Conservation (phyloP, 2,888 invertebrate genomes). For the Hyalella azteca region DNA sequence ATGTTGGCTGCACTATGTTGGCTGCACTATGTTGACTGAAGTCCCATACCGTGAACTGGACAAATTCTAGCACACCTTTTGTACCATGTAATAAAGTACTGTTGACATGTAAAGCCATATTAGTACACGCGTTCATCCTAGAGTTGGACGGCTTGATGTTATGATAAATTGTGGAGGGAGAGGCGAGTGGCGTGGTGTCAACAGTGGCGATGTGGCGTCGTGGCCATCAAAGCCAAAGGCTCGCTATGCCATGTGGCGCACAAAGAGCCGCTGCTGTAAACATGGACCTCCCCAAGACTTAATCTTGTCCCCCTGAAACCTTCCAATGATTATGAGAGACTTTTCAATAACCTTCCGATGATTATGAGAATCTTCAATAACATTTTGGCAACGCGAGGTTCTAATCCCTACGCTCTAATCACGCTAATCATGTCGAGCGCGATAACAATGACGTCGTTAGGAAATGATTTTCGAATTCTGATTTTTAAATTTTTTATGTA, state of each 20-base stretch:
- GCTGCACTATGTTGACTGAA: too few species aligned
- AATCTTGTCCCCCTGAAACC: conserved; percentile 19
- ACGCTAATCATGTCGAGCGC: neutral
- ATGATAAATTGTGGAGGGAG: too few species aligned
- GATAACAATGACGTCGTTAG: neutral
- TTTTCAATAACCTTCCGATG: conserved; percentile 18
- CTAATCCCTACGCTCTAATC: neutral
- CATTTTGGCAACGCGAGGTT: conserved; percentile 17
- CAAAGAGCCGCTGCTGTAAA: neutral
- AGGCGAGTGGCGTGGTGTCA: neutral
- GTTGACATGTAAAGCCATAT: too few species aligned
- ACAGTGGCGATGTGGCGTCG: neutral
- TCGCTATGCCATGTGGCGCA: neutral
- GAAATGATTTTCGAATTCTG: too few species aligned
- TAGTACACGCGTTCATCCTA: too few species aligned
- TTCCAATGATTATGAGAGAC: conserved; percentile 8
- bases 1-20: too few species aligned
- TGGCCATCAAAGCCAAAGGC: too few species aligned
- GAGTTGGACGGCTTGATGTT: too few species aligned
- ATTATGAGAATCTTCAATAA: conserved; percentile 29
- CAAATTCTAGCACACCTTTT: too few species aligned
- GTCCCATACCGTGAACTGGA: too few species aligned
- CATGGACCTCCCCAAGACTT: neutral
- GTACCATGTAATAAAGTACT: too few species aligned
- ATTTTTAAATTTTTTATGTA: too few species aligned